Percentiles rank a stretch among this genome's conserved stretches.
These are phyloP conservation scores for Brachymystax lenok DNA, from an alignment of 2,797 vertebrate genomes.

Conservation along the genomic window DNA sequence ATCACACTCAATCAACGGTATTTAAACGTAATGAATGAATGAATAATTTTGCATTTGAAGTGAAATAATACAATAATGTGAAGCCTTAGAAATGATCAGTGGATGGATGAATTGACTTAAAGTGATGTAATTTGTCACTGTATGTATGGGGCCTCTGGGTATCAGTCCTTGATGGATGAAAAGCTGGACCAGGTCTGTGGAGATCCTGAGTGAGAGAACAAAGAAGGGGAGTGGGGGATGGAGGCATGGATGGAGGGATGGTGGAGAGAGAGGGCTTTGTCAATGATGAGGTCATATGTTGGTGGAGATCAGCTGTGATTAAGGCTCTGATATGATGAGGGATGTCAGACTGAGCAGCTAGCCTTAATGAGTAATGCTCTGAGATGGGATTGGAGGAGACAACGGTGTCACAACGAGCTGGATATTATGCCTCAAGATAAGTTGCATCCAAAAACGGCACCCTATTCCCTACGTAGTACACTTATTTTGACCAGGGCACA, in stretches of 20 bases:
- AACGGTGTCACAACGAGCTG: constrained; percentile 69
- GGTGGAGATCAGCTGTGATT: constrained; percentile 72
- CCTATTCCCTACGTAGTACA: background rate
- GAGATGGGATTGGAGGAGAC: constrained; percentile 73
- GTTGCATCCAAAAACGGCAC: background rate
- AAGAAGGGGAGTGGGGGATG: constrained; percentile 17
- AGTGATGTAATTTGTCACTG: constrained; percentile 54
- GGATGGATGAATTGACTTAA: constrained; percentile 52
- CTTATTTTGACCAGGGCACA: background rate
- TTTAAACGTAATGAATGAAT: constrained; percentile 51
- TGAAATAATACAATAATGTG: constrained; percentile 10
- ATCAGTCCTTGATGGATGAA: constrained; percentile 55
- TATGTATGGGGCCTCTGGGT: constrained; percentile 37
- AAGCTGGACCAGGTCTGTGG: constrained; percentile 42
- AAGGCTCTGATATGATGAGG: constrained; percentile 69
- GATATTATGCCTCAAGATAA: constrained; percentile 64
- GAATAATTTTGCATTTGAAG: constrained; percentile 63
- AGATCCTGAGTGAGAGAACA: constrained; percentile 21
- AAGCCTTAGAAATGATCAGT: constrained; percentile 49
- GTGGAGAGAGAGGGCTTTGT: constrained; percentile 31
- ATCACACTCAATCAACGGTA: constrained; percentile 51
- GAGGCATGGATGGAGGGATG: constrained; percentile 36
- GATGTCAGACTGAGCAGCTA: constrained; percentile 61
- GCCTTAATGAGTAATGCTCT: constrained; percentile 72
- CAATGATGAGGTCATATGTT: constrained; percentile 49